phyloP scores from a whole-genome alignment of 1,140 invertebrate species.

The Brachionus paranguensis region DNA sequence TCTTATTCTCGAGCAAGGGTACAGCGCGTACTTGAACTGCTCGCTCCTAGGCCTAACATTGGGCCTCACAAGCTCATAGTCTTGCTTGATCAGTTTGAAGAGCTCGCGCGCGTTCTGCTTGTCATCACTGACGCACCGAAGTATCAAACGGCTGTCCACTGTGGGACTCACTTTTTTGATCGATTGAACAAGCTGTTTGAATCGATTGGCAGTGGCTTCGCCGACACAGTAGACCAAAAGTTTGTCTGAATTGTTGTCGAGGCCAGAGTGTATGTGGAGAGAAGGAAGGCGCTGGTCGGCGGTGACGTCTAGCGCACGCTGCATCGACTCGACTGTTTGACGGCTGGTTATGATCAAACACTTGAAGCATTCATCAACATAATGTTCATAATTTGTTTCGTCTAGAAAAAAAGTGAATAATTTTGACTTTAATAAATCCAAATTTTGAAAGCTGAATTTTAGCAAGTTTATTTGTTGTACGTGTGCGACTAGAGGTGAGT shows the following conservation, averaged over 20 bases:
- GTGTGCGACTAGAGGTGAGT: background rate
- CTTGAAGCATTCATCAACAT: background rate
- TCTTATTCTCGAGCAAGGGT: background rate
- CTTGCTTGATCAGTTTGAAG: background rate
- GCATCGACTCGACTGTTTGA: background rate
- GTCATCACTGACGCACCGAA: background rate
- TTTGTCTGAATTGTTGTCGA: background rate
- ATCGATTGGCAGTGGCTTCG: background rate
- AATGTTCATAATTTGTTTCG: slow-evolving; percentile 18
- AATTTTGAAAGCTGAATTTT: slow-evolving; percentile 17
- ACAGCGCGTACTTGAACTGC: background rate
- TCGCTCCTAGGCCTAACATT: background rate
- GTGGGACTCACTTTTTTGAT: background rate
- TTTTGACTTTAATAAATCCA: slow-evolving; percentile 28
- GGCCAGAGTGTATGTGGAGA: background rate
- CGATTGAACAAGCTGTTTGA: background rate
- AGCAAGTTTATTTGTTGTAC: slow-evolving; percentile 1
- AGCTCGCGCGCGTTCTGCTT: background rate
- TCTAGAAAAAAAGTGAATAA: slow-evolving; percentile 1
- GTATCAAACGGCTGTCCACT: background rate
- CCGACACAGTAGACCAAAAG: slow-evolving; percentile 24
- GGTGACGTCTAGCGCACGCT: background rate
- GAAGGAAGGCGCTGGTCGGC: background rate
- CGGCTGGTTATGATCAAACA: background rate
- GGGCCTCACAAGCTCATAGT: background rate